Percentiles rank a stretch among this genome's conserved stretches.
phyloP scores from a whole-genome alignment of 1,140 invertebrate species.

The Drosophila nigromelanica region DNA sequence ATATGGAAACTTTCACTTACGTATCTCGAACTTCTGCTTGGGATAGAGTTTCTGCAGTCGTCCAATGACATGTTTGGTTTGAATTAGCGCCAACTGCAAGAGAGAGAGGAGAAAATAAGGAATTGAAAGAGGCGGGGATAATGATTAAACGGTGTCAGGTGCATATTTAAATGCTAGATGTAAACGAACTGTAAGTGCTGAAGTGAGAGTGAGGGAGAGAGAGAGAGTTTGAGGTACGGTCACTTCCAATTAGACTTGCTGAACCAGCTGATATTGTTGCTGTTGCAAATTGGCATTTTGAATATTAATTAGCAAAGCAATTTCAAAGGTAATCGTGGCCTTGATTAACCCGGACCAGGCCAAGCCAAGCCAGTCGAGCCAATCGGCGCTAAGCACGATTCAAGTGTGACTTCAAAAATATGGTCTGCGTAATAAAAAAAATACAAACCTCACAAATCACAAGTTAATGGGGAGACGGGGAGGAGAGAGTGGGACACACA shows the following conservation, averaged over 20 bases:
- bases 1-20: conserved; percentile 85
- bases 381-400: conserved; percentile 34
- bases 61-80: conserved; percentile 90
- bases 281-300: conserved; percentile 28
- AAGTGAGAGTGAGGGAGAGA: neutral
- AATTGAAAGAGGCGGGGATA: neutral
- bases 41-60: conserved; percentile 88
- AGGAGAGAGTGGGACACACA: neutral
- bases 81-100: conserved; percentile 90
- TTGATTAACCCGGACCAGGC: conserved; percentile 27
- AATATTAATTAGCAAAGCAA: conserved; percentile 39
- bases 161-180: conserved; percentile 49
- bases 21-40: conserved; percentile 89
- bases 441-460: conserved; percentile 23
- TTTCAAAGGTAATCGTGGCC: conserved; percentile 23
- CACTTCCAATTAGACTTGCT: conserved; percentile 26
- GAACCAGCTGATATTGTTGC: conserved; percentile 8
- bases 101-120: conserved; percentile 1
- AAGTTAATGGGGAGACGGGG: neutral
- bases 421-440: conserved; percentile 37
- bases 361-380: conserved; percentile 27
- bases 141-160: neutral
- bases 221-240: conserved; percentile 1
- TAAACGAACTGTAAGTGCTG: conserved; percentile 36
- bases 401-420: conserved; percentile 15